Percentiles rank a stretch among this genome's conserved stretches.
These are phyloP conservation scores for Melinaea marsaeus DNA, from an alignment of 2,888 invertebrate species.

Conservation along the genomic window DNA sequence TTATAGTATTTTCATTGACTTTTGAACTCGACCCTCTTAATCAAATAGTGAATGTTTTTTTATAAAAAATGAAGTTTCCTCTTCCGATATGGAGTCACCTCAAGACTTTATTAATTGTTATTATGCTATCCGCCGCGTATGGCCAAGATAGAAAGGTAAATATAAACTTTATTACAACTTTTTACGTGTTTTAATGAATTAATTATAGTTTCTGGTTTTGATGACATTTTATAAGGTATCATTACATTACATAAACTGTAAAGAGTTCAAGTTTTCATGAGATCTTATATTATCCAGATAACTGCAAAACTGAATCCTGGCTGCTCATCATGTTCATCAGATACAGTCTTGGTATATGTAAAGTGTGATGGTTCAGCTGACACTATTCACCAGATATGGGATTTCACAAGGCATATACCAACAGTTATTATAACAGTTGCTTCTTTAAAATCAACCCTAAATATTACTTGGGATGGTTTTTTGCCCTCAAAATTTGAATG, in stretches of 20 bases:
- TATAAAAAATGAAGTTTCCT: conserved; percentile 46
- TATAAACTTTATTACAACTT: conserved; percentile 17
- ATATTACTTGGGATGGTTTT: conserved; percentile 70
- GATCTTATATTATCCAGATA: conserved; percentile 47
- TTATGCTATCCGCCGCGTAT: conserved; percentile 41
- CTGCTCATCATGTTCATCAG: conserved; percentile 47
- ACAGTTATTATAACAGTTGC: conserved; percentile 77
- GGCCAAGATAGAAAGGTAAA: conserved; percentile 65
- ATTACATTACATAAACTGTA: no score
- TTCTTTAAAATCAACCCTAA: conserved; percentile 59
- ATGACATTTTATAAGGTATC: no score
- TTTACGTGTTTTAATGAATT: no score
- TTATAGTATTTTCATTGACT: conserved; percentile 41
- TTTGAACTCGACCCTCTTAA: conserved; percentile 39
- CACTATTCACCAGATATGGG: conserved; percentile 82
- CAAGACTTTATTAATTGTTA: conserved; percentile 45
- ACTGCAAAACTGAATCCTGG: conserved; percentile 56
- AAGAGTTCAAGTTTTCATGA: no score
- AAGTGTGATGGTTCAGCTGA: conserved; percentile 77
- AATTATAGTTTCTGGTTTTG: conserved; percentile 1
- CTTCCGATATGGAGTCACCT: conserved; percentile 50
- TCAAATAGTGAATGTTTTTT: conserved; percentile 39
- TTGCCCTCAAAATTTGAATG: conserved; percentile 55
- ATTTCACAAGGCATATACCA: conserved; percentile 78
- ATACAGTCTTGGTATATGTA: conserved; percentile 70